A percentile compares a stretch with the other conserved stretches of the same genome.
phyloP scores from a whole-genome alignment of 1,140 invertebrate species.

The Drosophila watanabei region DNA sequence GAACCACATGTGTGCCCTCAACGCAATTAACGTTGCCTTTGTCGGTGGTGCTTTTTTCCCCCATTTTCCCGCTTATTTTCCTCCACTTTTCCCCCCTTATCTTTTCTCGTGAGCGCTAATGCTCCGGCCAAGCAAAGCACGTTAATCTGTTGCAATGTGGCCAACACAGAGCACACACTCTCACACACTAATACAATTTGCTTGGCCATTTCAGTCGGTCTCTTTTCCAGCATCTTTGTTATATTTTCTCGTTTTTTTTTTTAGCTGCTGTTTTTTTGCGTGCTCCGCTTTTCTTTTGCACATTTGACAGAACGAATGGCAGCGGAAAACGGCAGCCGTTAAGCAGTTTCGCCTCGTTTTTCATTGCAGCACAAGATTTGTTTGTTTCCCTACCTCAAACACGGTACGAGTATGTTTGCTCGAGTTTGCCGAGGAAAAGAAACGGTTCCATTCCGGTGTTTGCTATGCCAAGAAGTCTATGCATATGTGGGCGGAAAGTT shows the following conservation, averaged over 20 bases:
- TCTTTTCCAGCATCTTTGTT: constrained; percentile 12
- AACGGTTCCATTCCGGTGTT: constrained; percentile 3
- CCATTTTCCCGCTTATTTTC: constrained; percentile 1
- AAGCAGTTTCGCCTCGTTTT: constrained; percentile 81
- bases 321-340: constrained; percentile 66
- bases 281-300: constrained; percentile 32
- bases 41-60: constrained; percentile 22
- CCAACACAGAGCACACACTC: constrained; percentile 15
- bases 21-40: constrained; percentile 79
- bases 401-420: constrained; percentile 20
- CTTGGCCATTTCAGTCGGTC: constrained; percentile 46
- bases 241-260: constrained; percentile 18
- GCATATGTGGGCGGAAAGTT: constrained; percentile 24
- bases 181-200: constrained; percentile 65
- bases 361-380: constrained; percentile 76
- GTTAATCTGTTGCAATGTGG: constrained; percentile 78
- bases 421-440: constrained; percentile 24
- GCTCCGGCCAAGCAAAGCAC: constrained; percentile 68
- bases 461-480: constrained; percentile 15
- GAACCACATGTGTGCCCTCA: constrained; percentile 57
- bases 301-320: constrained; percentile 39
- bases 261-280: constrained; percentile 3
- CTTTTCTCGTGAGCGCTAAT: constrained; percentile 51
- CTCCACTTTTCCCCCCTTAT: background rate
- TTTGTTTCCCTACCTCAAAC: constrained; percentile 31